phyloP scores from a whole-genome alignment of 2,797 vertebrate genomes.

The Gymnothorax reevesii region DNA sequence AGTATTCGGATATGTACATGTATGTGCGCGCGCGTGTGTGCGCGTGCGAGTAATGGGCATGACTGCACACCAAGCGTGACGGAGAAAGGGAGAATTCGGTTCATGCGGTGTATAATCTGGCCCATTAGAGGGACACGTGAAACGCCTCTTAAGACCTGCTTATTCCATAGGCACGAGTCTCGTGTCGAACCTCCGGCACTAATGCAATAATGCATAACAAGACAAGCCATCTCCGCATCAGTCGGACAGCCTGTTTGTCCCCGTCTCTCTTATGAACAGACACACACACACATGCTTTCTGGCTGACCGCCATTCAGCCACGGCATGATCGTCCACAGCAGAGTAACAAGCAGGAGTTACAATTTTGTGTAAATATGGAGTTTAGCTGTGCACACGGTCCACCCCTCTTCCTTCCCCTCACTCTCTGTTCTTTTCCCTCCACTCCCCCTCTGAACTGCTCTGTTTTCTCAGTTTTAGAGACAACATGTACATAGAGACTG shows the following conservation, averaged over 20 bases:
- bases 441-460: background rate
- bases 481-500: background rate
- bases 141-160: background rate
- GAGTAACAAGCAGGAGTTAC: slow-evolving; percentile 30
- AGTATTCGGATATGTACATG: background rate
- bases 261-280: background rate
- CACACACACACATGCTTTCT: slow-evolving; percentile 16
- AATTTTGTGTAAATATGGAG: slow-evolving; percentile 3
- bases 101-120: background rate
- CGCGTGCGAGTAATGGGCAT: background rate
- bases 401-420: background rate
- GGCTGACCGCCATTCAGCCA: slow-evolving; percentile 29
- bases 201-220: slow-evolving; percentile 13
- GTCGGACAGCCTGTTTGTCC: background rate
- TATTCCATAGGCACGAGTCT: background rate
- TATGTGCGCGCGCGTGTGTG: slow-evolving; percentile 14
- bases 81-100: background rate
- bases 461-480: background rate
- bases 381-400: background rate
- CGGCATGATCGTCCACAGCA: background rate
- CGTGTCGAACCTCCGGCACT: background rate
- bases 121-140: background rate
- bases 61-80: background rate
- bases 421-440: background rate
- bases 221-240: background rate